Percentiles rank a stretch among this genome's conserved stretches.
These are phyloP conservation scores for Casuarius casuarius DNA, from an alignment of 2,113 vertebrate genomes.

Conservation along the genomic window DNA sequence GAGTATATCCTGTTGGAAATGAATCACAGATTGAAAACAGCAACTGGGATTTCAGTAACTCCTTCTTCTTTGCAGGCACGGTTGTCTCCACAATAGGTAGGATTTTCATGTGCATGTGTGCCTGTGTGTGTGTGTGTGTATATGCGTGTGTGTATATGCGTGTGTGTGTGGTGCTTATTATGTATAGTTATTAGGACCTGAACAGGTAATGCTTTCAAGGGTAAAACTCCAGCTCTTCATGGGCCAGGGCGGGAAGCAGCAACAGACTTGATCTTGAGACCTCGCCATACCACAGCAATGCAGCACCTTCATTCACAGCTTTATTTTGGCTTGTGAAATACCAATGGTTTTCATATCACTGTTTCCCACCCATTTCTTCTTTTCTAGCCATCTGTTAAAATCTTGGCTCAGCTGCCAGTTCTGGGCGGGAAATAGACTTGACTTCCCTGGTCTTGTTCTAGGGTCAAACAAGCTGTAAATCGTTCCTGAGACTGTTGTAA, in stretches of 20 bases:
- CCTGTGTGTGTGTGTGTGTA: background rate
- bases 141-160: background rate
- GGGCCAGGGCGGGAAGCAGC: background rate
- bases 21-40: constrained; percentile 16
- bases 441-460: background rate
- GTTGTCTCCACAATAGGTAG: constrained; percentile 76
- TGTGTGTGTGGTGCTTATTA: background rate
- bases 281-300: background rate
- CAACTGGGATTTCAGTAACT: constrained; percentile 77
- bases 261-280: background rate
- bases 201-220: background rate
- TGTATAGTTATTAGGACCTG: background rate
- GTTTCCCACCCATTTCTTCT: background rate
- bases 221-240: background rate
- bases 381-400: background rate
- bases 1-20: constrained; percentile 66
- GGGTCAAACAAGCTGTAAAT: background rate
- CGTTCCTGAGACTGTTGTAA: background rate
- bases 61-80: constrained; percentile 76
- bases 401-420: background rate
- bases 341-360: background rate
- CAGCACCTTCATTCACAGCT: background rate
- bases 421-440: background rate
- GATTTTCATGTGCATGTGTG: background rate
- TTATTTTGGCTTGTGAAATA: background rate